Evolutionary conservation across 2,888 invertebrate genomes (phyloP).

Genomic region (Drosophila kuntzei): DNA sequence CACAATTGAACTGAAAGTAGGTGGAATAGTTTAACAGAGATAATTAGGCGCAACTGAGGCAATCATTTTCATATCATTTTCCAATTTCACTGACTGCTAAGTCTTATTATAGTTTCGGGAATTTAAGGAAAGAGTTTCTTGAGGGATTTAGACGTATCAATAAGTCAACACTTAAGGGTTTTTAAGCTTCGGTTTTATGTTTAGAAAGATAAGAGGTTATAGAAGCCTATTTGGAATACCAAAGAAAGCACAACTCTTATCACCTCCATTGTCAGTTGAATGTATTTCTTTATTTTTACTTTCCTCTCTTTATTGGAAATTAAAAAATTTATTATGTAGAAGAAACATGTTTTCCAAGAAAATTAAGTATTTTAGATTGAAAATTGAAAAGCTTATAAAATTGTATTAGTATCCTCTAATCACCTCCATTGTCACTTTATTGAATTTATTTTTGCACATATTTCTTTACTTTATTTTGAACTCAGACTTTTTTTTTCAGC

Average conservation of each 20-base stretch:
- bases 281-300: not conserved
- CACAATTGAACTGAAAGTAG: conserved; percentile 21
- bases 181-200: not conserved
- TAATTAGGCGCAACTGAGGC: conserved; percentile 14
- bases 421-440: not conserved
- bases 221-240: not conserved
- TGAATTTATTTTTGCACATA: not conserved
- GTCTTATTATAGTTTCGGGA: not conserved
- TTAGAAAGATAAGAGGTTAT: not conserved
- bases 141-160: not conserved
- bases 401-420: not conserved
- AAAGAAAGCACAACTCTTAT: not conserved
- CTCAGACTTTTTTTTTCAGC: not conserved
- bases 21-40: conserved; percentile 20
- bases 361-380: not conserved
- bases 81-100: conserved; percentile 3
- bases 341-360: not conserved
- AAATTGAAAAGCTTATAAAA: not conserved
- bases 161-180: not conserved
- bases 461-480: not conserved
- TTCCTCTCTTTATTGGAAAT: too few species aligned
- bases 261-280: not conserved
- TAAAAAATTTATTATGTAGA: too few species aligned
- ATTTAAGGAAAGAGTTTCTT: not conserved
- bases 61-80: conserved; percentile 19